phyloP scores from a whole-genome alignment of 2,113 vertebrate species.

The Agapornis roseicollis region DNA sequence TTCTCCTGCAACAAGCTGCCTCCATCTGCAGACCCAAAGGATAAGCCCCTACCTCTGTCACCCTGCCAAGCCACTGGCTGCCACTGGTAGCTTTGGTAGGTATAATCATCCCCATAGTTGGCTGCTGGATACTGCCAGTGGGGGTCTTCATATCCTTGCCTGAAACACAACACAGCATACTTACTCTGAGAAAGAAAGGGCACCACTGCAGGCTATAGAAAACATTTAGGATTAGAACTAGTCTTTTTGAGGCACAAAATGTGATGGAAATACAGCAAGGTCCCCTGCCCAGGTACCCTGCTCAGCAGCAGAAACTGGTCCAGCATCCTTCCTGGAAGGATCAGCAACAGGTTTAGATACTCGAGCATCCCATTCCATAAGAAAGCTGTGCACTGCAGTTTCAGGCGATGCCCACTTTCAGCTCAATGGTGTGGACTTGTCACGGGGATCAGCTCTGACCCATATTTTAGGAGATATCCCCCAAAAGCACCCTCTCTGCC shows the following conservation, averaged over 20 bases:
- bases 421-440: background rate
- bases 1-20: background rate
- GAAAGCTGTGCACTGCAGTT: background rate
- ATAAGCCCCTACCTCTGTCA: slow-evolving; percentile 61
- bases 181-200: background rate
- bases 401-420: background rate
- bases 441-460: background rate
- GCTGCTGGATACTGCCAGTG: slow-evolving; percentile 10
- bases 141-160: slow-evolving; percentile 39
- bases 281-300: too few species aligned
- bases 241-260: background rate
- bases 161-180: background rate
- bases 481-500: background rate
- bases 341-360: background rate
- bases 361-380: background rate
- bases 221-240: background rate
- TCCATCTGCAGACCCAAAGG: background rate
- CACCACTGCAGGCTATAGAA: background rate
- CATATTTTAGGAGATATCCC: background rate
- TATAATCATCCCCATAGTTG: background rate
- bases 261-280: background rate
- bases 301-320: background rate
- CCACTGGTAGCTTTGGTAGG: slow-evolving; percentile 23
- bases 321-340: background rate
- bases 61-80: background rate